Percentiles rank a stretch among this genome's conserved stretches.
Conservation (phyloP, 1,140 invertebrate species). For the Cherax destructor region DNA sequence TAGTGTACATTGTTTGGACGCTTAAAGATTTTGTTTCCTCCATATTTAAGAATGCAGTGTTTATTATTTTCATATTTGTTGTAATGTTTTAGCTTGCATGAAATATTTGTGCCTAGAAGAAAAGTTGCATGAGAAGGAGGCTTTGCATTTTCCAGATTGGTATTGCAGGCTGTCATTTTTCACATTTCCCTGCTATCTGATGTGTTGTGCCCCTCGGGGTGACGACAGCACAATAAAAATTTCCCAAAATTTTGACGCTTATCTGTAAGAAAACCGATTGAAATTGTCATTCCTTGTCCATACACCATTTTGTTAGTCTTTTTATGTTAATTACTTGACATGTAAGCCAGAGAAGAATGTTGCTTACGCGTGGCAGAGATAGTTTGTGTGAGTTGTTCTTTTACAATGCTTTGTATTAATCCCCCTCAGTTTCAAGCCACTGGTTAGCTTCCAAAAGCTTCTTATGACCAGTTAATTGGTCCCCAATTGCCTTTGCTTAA, state of each 20-base stretch:
- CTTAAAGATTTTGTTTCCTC: constrained; percentile 29
- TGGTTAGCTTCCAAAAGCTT: background rate
- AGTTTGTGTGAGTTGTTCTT: background rate
- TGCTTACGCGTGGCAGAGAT: constrained; percentile 5
- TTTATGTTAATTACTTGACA: background rate
- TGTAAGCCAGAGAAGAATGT: background rate
- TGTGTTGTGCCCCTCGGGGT: background rate
- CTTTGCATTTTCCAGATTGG: constrained; percentile 42
- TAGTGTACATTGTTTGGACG: constrained; percentile 51
- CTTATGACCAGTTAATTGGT: background rate
- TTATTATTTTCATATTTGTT: constrained; percentile 31
- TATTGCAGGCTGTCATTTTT: constrained; percentile 56
- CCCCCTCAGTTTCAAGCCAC: background rate
- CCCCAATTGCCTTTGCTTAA: background rate
- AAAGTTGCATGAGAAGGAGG: constrained; percentile 40
- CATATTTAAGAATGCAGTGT: constrained; percentile 55
- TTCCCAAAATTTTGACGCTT: background rate
- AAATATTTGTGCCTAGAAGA: constrained; percentile 35
- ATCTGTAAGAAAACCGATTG: background rate
- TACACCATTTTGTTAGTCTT: background rate
- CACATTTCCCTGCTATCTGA: constrained; percentile 58
- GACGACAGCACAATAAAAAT: constrained; percentile 23
- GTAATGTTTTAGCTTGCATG: constrained; percentile 54
- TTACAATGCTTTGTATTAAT: background rate
- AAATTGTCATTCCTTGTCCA: background rate